These are phyloP conservation scores for Ptychoptera albimana DNA, from an alignment of 2,888 invertebrate species.

Conservation along the genomic window DNA sequence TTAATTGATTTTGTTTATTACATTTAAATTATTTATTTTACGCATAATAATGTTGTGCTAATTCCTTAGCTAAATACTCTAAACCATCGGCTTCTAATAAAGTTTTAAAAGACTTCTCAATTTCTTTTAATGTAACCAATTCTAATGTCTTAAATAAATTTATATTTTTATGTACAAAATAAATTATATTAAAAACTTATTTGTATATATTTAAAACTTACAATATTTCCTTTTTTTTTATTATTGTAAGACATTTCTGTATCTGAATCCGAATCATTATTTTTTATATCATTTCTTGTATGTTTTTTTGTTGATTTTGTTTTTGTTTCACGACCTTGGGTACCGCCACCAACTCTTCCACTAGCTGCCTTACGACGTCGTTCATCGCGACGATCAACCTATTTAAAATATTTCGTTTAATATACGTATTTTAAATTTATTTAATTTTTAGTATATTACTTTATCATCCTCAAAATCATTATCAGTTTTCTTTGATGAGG, in stretches of 20 bases:
- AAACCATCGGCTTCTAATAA: slow-evolving; percentile 53
- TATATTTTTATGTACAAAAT: slow-evolving; percentile 8
- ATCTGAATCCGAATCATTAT: slow-evolving; percentile 45
- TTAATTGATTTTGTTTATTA: neutral
- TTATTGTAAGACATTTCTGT: slow-evolving; percentile 44
- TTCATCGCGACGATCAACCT: slow-evolving; percentile 69
- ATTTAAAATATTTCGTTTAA: slow-evolving; percentile 12
- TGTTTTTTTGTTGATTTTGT: slow-evolving; percentile 85
- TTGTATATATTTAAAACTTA: neutral
- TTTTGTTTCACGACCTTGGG: slow-evolving; percentile 88
- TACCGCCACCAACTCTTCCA: slow-evolving; percentile 82
- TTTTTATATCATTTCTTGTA: slow-evolving; percentile 34
- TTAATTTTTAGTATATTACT: neutral
- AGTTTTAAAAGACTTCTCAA: slow-evolving; percentile 44
- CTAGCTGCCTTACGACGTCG: slow-evolving; percentile 72
- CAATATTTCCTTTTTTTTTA: slow-evolving; percentile 23
- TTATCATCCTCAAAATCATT: slow-evolving; percentile 25
- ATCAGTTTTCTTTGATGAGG: slow-evolving; percentile 9
- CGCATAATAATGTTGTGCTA: slow-evolving; percentile 54
- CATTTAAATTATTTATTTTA: slow-evolving; percentile 18
- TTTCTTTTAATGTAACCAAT: slow-evolving; percentile 48
- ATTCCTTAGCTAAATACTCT: slow-evolving; percentile 49
- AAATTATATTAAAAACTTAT: neutral
- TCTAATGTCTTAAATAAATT: slow-evolving; percentile 31
- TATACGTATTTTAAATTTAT: neutral